A percentile compares a stretch with the other conserved stretches of the same genome.
These are phyloP conservation scores for Monomorium pharaonis DNA, from an alignment of 1,140 invertebrate genomes.

Conservation along the genomic window DNA sequence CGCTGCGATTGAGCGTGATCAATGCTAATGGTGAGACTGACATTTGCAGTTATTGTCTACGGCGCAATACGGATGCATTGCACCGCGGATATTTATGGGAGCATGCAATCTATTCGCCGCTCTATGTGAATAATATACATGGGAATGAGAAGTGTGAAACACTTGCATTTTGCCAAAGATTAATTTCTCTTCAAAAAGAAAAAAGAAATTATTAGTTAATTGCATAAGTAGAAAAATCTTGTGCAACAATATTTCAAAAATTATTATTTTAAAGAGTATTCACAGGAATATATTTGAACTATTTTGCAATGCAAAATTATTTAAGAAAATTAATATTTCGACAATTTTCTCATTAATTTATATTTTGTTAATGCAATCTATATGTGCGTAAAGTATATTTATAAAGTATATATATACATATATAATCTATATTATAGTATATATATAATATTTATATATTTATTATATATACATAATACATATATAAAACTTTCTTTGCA, in stretches of 20 bases:
- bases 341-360: background rate
- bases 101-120: slow-evolving; percentile 48
- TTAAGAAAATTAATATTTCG: background rate
- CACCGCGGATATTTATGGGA: slow-evolving; percentile 76
- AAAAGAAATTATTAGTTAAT: background rate
- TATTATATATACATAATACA: no score
- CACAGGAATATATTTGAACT: background rate
- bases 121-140: slow-evolving; percentile 17
- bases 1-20: slow-evolving; percentile 79
- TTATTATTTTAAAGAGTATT: no score
- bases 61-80: slow-evolving; percentile 67
- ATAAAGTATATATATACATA: background rate
- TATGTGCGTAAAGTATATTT: background rate
- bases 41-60: slow-evolving; percentile 84
- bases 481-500: background rate
- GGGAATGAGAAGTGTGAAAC: slow-evolving; percentile 24
- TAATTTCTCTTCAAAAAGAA: background rate
- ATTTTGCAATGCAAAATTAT: background rate
- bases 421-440: no score
- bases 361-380: background rate
- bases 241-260: background rate
- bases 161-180: background rate
- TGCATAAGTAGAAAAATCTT: slow-evolving; percentile 3
- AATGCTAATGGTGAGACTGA: slow-evolving; percentile 83
- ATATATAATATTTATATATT: no score